Evolutionary conservation across 2,113 vertebrate species (phyloP).

Genomic region (Microcebus ravelobensis): DNA sequence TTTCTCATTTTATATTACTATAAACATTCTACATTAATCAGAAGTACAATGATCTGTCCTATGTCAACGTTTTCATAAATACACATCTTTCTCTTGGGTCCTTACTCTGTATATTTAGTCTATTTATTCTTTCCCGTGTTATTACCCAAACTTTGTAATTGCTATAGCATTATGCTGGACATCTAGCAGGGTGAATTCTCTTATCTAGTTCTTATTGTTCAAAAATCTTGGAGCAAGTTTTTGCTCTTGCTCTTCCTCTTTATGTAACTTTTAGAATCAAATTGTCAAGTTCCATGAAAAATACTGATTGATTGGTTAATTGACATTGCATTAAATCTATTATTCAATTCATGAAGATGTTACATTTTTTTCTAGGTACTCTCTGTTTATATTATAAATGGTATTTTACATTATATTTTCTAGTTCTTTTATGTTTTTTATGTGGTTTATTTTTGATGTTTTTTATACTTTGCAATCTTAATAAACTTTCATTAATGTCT

Average conservation of each 20-base stretch:
- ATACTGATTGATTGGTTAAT: not conserved
- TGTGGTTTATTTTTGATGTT: not conserved
- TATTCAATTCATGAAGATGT: not conserved
- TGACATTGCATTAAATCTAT: not conserved
- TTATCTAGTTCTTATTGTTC: not conserved
- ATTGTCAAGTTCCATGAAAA: not conserved
- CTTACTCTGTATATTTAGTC: not conserved
- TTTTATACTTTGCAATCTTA: not conserved
- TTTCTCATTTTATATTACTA: not conserved
- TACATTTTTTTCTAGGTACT: not conserved
- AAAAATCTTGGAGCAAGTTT: not conserved
- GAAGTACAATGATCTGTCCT: not conserved
- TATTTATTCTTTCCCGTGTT: not conserved
- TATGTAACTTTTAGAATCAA: not conserved
- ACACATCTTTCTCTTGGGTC: not conserved
- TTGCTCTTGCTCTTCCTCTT: not conserved
- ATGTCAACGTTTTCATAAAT: not conserved
- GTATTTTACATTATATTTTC: not conserved
- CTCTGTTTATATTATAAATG: not conserved
- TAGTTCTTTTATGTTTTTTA: not conserved
- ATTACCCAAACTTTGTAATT: not conserved
- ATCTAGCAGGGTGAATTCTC: not conserved
- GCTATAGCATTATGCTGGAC: not conserved
- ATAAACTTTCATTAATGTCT: not conserved
- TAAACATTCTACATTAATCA: not conserved